A percentile compares a stretch with the other conserved stretches of the same genome.
phyloP scores from a whole-genome alignment of 2,888 invertebrate genomes.

The Orchestes rusci region DNA sequence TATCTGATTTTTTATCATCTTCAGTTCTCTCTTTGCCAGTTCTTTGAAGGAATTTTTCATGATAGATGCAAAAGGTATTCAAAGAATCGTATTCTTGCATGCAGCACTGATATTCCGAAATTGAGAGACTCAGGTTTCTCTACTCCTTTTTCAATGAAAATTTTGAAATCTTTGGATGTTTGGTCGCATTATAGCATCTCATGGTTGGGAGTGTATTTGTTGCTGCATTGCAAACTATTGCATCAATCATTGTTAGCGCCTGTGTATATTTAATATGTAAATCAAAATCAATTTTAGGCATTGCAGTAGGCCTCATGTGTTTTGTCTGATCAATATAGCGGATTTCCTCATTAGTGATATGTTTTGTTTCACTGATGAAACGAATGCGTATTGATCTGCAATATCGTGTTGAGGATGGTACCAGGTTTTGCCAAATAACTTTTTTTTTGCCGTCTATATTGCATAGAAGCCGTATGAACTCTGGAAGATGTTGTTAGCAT shows the following conservation, averaged over 20 bases:
- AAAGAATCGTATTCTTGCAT: constrained; percentile 8
- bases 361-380: constrained; percentile 29
- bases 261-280: background rate
- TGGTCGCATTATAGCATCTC: constrained; percentile 4
- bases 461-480: constrained; percentile 29
- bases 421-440: constrained; percentile 33
- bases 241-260: too few species aligned
- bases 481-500: constrained; percentile 30
- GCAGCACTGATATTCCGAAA: constrained; percentile 5
- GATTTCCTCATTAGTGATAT: constrained; percentile 31
- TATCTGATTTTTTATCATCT: too few species aligned
- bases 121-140: background rate
- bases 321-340: constrained; percentile 19
- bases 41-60: background rate
- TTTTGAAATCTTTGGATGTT: constrained; percentile 9
- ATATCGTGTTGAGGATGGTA: constrained; percentile 31
- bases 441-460: constrained; percentile 17
- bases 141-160: too few species aligned
- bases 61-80: constrained; percentile 4
- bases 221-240: constrained; percentile 10
- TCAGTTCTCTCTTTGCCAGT: too few species aligned
- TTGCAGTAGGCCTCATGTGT: too few species aligned
- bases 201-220: constrained; percentile 6
- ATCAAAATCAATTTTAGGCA: too few species aligned
- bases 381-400: constrained; percentile 32